These are phyloP conservation scores for Bembecia ichneumoniformis DNA, from an alignment of 2,888 invertebrate genomes.

Conservation along the genomic window DNA sequence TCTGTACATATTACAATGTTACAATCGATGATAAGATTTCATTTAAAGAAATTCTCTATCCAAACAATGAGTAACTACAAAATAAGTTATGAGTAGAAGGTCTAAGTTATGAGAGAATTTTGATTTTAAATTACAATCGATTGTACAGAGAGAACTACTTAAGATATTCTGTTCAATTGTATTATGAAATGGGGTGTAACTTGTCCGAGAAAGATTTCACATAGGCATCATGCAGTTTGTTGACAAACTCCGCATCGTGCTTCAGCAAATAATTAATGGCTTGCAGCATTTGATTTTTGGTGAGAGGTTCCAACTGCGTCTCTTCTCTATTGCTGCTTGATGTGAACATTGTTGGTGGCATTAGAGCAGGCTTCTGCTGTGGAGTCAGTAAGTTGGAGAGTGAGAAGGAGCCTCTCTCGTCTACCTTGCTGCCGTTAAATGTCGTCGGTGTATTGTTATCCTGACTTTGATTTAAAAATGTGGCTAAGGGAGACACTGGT, in stretches of 20 bases:
- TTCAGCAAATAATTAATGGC: conserved; percentile 89
- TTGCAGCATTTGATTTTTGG: conserved; percentile 89
- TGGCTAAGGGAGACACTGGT: conserved; percentile 69
- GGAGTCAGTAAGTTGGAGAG: conserved; percentile 46
- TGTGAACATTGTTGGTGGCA: conserved; percentile 90
- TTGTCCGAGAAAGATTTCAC: conserved; percentile 86
- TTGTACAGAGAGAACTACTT: conserved; percentile 55
- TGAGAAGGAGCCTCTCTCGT: conserved; percentile 42
- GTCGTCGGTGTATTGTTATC: conserved; percentile 45
- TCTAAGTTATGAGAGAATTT: conserved; percentile 57
- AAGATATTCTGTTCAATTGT: conserved; percentile 35
- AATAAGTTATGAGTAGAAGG: conserved; percentile 32
- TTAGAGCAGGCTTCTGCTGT: conserved; percentile 80
- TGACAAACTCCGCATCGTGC: conserved; percentile 89
- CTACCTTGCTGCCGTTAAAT: conserved; percentile 45
- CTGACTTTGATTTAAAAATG: conserved; percentile 66
- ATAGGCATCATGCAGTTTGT: conserved; percentile 92
- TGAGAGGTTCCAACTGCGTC: conserved; percentile 78
- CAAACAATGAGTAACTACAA: conserved; percentile 57
- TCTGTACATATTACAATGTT: conserved; percentile 52
- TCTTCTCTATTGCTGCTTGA: conserved; percentile 67
- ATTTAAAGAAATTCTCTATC: conserved; percentile 58
- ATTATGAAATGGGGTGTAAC: conserved; percentile 64
- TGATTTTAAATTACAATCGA: conserved; percentile 53
- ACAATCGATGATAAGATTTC: conserved; percentile 65